phyloP scores from a whole-genome alignment of 1,140 invertebrate species.

The Lerema accius region DNA sequence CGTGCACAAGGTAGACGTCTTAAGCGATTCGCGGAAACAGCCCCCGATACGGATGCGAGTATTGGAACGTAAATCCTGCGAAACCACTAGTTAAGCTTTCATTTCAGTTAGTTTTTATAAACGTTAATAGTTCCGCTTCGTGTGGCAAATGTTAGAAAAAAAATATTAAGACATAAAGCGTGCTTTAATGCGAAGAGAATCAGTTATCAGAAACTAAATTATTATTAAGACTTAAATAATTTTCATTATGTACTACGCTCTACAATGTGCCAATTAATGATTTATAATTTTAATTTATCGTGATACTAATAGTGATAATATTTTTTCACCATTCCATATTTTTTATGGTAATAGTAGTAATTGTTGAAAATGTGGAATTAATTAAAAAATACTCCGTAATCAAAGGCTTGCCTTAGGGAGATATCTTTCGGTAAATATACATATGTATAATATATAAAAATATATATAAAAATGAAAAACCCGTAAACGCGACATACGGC shows the following conservation, averaged over 20 bases:
- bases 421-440: not conserved
- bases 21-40: slow-evolving; percentile 5
- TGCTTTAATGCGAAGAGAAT: not conserved
- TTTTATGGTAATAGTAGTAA: too few relatives aligned
- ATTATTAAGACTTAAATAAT: too few relatives aligned
- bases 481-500: slow-evolving; percentile 6
- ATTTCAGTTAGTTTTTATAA: not conserved
- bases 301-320: too few relatives aligned
- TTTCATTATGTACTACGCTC: too few relatives aligned
- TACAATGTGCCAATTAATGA: too few relatives aligned
- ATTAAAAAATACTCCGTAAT: too few relatives aligned
- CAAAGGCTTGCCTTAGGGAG: too few relatives aligned
- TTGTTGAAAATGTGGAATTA: too few relatives aligned
- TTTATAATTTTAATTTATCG: too few relatives aligned
- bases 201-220: not conserved
- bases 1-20: slow-evolving; percentile 2
- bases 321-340: too few relatives aligned
- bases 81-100: not conserved
- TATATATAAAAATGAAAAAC: slow-evolving; percentile 2
- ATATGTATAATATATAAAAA: too few relatives aligned
- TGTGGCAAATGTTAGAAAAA: not conserved
- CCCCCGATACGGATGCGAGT: not conserved
- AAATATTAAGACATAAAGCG: not conserved
- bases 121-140: not conserved
- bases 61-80: slow-evolving; percentile 3